phyloP scores from a whole-genome alignment of 2,888 invertebrate genomes.

The Nemotelus nigrinus region DNA sequence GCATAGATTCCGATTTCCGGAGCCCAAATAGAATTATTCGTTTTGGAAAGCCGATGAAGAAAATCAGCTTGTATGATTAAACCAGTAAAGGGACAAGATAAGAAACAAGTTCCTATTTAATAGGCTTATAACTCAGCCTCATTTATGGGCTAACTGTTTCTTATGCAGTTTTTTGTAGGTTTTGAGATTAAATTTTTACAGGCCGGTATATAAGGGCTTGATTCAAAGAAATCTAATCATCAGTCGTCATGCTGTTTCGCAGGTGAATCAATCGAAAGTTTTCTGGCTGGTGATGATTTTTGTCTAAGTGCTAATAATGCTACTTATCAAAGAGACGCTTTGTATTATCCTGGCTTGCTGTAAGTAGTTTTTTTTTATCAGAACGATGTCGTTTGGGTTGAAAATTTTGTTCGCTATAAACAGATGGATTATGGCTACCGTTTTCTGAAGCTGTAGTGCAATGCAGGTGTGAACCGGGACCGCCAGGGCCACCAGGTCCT shows the following conservation, averaged over 20 bases:
- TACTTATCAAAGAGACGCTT: background rate
- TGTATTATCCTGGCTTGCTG: background rate
- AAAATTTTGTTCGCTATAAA: too few species aligned
- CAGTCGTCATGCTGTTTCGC: conserved; percentile 11
- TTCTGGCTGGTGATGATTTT: background rate
- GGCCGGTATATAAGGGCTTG: conserved; percentile 9
- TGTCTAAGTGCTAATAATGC: background rate
- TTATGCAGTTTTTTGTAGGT: conserved; percentile 1
- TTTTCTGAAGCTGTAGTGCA: conserved; percentile 12
- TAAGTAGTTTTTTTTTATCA: background rate
- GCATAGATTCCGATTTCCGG: too few species aligned
- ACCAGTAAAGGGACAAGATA: too few species aligned
- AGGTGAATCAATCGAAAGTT: background rate
- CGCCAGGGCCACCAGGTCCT: conserved; percentile 24
- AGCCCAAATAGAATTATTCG: too few species aligned
- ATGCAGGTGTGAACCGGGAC: conserved; percentile 36
- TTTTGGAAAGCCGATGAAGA: too few species aligned
- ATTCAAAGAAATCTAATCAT: background rate
- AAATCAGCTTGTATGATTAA: too few species aligned
- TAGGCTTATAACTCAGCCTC: conserved; percentile 11
- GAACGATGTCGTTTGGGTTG: too few species aligned
- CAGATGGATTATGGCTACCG: background rate
- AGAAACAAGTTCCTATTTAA: background rate
- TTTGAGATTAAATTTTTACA: background rate
- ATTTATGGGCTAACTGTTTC: conserved; percentile 13